Evolutionary conservation across 2,888 invertebrate species (phyloP).

Genomic region (Trilocha varians): DNA sequence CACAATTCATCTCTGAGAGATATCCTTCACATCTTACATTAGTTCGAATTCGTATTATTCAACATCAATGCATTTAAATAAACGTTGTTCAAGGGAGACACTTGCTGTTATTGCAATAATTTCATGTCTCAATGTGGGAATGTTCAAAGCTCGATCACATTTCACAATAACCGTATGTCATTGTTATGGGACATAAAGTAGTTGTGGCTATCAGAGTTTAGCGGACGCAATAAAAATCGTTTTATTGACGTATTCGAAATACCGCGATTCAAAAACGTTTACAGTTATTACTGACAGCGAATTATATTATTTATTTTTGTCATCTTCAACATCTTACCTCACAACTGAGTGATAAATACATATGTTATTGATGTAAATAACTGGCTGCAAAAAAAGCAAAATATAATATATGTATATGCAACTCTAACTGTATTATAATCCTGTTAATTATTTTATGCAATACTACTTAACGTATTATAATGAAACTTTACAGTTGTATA

Average conservation of each 20-base stretch:
- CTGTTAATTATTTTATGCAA: too few relatives aligned
- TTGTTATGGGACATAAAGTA: constrained; percentile 50
- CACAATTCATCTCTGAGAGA: constrained; percentile 14
- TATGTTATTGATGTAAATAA: too few relatives aligned
- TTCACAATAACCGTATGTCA: constrained; percentile 44
- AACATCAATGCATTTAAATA: not conserved
- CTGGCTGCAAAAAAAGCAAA: too few relatives aligned
- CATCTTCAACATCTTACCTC: too few relatives aligned
- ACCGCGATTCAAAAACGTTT: not conserved
- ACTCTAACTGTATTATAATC: too few relatives aligned
- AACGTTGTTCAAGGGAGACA: too few relatives aligned
- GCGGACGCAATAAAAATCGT: constrained; percentile 26
- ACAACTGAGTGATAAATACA: too few relatives aligned
- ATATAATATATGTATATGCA: too few relatives aligned
- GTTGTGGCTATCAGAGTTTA: constrained; percentile 39
- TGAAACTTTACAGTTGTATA: too few relatives aligned
- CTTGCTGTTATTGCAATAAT: not conserved
- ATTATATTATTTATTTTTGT: too few relatives aligned
- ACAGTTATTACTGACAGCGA: not conserved
- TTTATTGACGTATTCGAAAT: constrained; percentile 20
- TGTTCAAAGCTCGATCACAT: constrained; percentile 26
- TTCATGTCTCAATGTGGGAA: constrained; percentile 7
- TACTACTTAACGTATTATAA: too few relatives aligned
- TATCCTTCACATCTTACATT: not conserved
- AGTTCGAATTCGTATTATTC: not conserved